Evolutionary conservation across 1,140 invertebrate species (phyloP), one percentile per base, ranked within the genome.

Genomic region (Homalodisca vitripennis): DNA sequence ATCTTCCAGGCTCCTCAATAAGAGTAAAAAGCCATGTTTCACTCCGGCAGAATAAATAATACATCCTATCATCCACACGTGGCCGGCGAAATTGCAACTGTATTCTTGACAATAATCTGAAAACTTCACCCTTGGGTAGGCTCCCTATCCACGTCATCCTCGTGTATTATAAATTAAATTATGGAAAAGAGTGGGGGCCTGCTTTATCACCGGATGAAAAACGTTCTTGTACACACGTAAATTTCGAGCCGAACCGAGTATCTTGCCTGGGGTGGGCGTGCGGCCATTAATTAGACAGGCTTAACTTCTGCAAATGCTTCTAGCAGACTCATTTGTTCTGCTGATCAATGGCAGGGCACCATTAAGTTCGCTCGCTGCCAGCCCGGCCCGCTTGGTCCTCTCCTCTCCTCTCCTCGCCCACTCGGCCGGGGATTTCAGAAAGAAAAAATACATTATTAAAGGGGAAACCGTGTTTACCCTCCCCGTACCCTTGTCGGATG

Each of bases 281-380:
- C 12, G 3, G 48, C 55, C 55, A 60, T 60, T 60, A 60, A 60
- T 60, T 60, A 60, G 55, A 10, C 26, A n/a, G 55, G 55, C 55
- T 60, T 60, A 60, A 60, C 55, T 60, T 60, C 55, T 60, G 55
- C 55, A 60, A 60, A 60, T 60, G 55, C 55, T 60, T 60, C 55
- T 60, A 60, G 55, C 55, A 60, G 55, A 60, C 55, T 60, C 55
- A 60, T 60, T 60, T 60, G 55, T 60, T 60, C 26, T n/a, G 55
- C 55, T 60, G 55, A 60, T 60, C 55, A 60, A 60, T 60, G 55
- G 55, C 55, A 26, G n/a, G 10, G 2, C 10, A 60, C 55, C 55
- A 60, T 60, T 60, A 60, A 60, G 24, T 60, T 60, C 22, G 55
- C 55, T 60, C 55, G 55, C 24, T 13, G 13, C n/a, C 55, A 13